Conservation (phyloP, 2,113 vertebrate genomes). For the Plestiodon gilberti region DNA sequence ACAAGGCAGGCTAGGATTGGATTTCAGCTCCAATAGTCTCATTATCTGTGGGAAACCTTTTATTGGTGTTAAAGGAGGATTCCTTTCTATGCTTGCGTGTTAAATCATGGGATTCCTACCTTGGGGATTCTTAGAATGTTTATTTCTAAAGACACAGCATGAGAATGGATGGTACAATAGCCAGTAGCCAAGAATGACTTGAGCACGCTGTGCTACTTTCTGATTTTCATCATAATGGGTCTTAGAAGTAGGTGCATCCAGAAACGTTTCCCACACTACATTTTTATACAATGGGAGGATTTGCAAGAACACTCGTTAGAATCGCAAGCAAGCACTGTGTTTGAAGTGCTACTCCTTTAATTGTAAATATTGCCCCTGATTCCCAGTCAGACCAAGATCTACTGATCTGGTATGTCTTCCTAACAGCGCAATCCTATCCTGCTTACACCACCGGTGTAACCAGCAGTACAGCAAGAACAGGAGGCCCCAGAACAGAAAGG, state of each 20-base stretch:
- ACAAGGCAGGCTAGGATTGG: constrained; percentile 42
- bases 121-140: neutral
- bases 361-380: neutral
- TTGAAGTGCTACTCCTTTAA: neutral
- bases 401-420: constrained; percentile 19
- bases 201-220: neutral
- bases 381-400: constrained; percentile 4
- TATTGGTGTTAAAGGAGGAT: neutral
- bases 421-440: no score
- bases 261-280: neutral
- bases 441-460: no score
- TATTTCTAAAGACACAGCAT: neutral
- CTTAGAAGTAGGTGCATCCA: neutral
- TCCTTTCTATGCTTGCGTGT: neutral
- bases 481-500: no score
- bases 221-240: neutral
- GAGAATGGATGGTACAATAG: neutral
- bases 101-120: neutral
- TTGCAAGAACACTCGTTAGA: neutral
- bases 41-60: neutral
- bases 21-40: constrained; percentile 15
- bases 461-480: no score
- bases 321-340: neutral
- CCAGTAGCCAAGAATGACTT: neutral
- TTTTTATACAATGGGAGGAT: neutral